A percentile compares a stretch with the other conserved stretches of the same genome.
phyloP scores from a whole-genome alignment of 2,797 vertebrate species.

The Spinibarbus caldwelli region DNA sequence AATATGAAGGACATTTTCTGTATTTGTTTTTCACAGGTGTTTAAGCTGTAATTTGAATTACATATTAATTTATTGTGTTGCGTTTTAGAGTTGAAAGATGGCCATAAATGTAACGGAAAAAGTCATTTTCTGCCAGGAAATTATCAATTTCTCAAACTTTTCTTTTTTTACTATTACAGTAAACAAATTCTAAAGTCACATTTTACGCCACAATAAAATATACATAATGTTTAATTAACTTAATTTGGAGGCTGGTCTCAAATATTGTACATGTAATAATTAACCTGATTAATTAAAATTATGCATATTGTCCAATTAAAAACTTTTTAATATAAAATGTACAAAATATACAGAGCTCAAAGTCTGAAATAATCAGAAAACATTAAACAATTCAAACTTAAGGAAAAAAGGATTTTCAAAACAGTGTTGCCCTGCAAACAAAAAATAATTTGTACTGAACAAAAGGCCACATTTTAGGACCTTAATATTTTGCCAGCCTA shows the following conservation, averaged over 20 bases:
- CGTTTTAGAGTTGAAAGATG: background rate
- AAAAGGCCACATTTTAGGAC: background rate
- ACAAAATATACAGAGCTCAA: background rate
- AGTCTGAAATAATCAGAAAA: background rate
- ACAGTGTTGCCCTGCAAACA: slow-evolving; percentile 54
- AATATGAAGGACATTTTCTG: background rate
- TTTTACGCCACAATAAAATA: background rate
- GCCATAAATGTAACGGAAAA: background rate
- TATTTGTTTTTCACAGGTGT: background rate
- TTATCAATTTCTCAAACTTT: background rate
- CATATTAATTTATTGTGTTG: background rate
- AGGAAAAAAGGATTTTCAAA: background rate
- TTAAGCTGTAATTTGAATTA: background rate
- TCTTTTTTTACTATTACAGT: background rate
- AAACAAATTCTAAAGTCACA: background rate
- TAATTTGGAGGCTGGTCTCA: background rate
- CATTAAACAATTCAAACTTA: background rate
- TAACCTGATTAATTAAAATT: background rate
- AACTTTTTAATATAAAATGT: background rate
- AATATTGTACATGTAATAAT: background rate
- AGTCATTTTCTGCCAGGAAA: too few relatives aligned
- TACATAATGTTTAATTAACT: background rate
- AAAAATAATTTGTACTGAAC: slow-evolving; percentile 28
- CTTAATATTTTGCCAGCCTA: background rate
- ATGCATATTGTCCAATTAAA: too few relatives aligned